A percentile compares a stretch with the other conserved stretches of the same genome.
Evolutionary conservation across 53 echinoderm and acorn worm species (phyloP).

Genomic region (Paelopatides confundens): DNA sequence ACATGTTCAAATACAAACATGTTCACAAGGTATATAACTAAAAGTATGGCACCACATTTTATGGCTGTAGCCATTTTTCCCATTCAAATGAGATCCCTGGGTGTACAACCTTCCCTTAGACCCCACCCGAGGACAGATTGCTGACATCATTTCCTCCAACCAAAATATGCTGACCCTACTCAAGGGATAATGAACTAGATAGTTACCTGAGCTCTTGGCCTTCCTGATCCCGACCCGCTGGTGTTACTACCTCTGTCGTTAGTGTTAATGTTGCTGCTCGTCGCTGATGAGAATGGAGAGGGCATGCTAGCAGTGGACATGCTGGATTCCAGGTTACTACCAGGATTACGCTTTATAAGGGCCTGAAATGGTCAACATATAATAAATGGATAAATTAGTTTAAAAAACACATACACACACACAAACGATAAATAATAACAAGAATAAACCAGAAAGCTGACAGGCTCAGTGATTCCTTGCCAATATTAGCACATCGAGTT

Average conservation of each 20-base stretch:
- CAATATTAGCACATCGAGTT: no score
- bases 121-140: no score
- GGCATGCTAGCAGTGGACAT: conserved; percentile 85
- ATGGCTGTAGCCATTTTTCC: no score
- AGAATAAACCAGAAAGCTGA: no score
- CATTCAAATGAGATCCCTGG: no score
- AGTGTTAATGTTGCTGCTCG: conserved; percentile 10
- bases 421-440: not conserved
- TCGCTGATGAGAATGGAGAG: conserved; percentile 85
- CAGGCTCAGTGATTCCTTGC: no score
- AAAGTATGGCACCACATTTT: no score
- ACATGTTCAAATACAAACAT: no score
- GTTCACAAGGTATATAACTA: no score
- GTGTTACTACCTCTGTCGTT: conserved; percentile 55
- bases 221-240: conserved; percentile 52
- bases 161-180: no score
- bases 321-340: conserved; percentile 94
- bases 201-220: conserved; percentile 35
- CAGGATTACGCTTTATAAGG: conserved; percentile 88
- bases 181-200: not conserved
- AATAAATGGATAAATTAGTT: not conserved
- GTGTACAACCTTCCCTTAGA: no score
- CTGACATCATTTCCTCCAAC: no score
- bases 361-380: conserved; percentile 50
- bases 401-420: not conserved